phyloP scores from a whole-genome alignment of 2,888 invertebrate species.

The Phasia obesa region DNA sequence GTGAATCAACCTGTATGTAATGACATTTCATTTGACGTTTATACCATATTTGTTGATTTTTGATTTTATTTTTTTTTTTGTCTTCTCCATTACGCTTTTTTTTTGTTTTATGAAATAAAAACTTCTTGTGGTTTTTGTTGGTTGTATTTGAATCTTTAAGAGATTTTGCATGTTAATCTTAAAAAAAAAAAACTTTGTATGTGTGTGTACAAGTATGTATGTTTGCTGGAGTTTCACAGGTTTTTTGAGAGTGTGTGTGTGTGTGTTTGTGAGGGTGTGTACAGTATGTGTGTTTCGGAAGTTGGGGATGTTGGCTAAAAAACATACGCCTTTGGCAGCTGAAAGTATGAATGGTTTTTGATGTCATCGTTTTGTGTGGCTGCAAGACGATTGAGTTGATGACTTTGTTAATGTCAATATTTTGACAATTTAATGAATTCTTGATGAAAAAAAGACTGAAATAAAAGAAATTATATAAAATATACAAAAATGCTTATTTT shows the following conservation, averaged over 20 bases:
- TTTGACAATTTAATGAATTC: constrained; percentile 73
- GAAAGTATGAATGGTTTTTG: constrained; percentile 52
- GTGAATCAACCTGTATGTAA: constrained; percentile 55
- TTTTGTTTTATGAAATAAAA: constrained; percentile 30
- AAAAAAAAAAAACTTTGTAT: constrained; percentile 44
- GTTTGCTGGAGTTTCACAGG: no score
- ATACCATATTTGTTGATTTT: constrained; percentile 40
- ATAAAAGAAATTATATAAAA: constrained; percentile 21
- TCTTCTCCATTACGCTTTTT: not conserved
- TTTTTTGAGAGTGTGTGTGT: no score
- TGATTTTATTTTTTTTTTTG: not conserved
- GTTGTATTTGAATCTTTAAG: constrained; percentile 47
- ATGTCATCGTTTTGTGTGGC: constrained; percentile 29
- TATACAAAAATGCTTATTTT: constrained; percentile 26
- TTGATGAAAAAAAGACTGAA: constrained; percentile 37
- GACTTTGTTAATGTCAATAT: constrained; percentile 71
- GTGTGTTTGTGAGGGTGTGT: constrained; percentile 16
- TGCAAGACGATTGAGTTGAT: not conserved
- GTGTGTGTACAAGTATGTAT: not conserved
- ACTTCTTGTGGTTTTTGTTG: constrained; percentile 24
- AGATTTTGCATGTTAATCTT: constrained; percentile 68
- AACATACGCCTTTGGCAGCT: constrained; percentile 66
- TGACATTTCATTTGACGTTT: constrained; percentile 51
- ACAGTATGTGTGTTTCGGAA: constrained; percentile 52
- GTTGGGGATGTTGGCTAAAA: constrained; percentile 56